Evolutionary conservation across 1,140 invertebrate species (phyloP).

Genomic region (Calephelis virginiensis): DNA sequence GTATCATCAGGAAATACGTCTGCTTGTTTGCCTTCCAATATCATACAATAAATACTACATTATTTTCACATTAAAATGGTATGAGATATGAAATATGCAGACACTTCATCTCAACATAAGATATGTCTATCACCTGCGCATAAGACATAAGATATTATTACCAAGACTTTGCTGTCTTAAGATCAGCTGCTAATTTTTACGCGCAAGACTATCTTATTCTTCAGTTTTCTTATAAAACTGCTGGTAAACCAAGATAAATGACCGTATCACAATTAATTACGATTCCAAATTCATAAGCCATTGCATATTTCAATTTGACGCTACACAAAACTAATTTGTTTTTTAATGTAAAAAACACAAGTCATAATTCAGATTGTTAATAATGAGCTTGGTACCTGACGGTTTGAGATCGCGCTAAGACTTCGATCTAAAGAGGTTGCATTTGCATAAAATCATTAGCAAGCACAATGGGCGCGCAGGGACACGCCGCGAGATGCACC

Average conservation of each 20-base stretch:
- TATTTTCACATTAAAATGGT: too few species aligned
- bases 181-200: too few species aligned
- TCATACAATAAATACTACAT: too few species aligned
- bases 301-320: constrained; percentile 36
- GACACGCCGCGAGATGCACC: constrained; percentile 68
- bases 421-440: constrained; percentile 76
- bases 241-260: not conserved
- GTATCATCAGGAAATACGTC: too few species aligned
- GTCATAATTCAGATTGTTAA: constrained; percentile 77
- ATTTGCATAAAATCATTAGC: constrained; percentile 79
- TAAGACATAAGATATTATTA: too few species aligned
- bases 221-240: not conserved
- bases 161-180: too few species aligned
- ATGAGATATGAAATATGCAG: too few species aligned
- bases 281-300: constrained; percentile 27
- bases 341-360: constrained; percentile 65
- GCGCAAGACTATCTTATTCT: too few species aligned
- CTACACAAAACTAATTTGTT: constrained; percentile 65
- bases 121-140: too few species aligned
- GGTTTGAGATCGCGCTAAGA: constrained; percentile 76
- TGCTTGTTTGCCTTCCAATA: too few species aligned
- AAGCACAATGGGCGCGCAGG: constrained; percentile 76
- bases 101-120: too few species aligned
- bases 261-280: constrained; percentile 23
- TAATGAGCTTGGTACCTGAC: constrained; percentile 76